phyloP scores from a whole-genome alignment of 2,888 invertebrate genomes.

The Bombylius major region DNA sequence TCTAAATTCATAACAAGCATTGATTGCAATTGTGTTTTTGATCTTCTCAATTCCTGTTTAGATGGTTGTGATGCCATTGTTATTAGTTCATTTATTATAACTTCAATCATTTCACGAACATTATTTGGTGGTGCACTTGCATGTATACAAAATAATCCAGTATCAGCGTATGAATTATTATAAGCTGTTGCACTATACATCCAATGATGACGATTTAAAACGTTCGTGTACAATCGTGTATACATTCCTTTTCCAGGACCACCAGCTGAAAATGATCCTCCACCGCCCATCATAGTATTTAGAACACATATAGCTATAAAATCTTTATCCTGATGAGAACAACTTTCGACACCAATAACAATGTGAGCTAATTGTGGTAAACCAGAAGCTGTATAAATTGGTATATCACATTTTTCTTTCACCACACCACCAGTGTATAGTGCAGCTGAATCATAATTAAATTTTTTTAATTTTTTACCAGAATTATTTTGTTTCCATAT shows the following conservation, averaged over 20 bases:
- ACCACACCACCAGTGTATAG: conserved; percentile 91
- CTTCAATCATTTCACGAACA: conserved; percentile 71
- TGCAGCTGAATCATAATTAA: conserved; percentile 64
- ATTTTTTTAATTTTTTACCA: conserved; percentile 35
- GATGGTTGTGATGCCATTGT: conserved; percentile 66
- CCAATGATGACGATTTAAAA: conserved; percentile 96
- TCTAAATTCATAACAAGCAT: conserved; percentile 99
- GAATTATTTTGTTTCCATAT: conserved; percentile 50
- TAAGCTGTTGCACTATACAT: conserved; percentile 97
- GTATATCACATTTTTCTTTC: conserved; percentile 72
- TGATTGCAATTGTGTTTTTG: conserved; percentile 94
- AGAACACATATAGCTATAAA: conserved; percentile 94
- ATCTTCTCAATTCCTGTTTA: conserved; percentile 66
- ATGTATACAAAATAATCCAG: conserved; percentile 92
- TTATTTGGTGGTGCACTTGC: conserved; percentile 85
- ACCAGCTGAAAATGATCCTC: conserved; percentile 97
- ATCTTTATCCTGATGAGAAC: conserved; percentile 84
- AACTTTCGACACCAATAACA: conserved; percentile 66
- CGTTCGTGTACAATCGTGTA: conserved; percentile 92
- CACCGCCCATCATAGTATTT: conserved; percentile 99
- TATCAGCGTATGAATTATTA: conserved; percentile 92
- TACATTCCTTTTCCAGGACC: conserved; percentile 99
- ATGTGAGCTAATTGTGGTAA: conserved; percentile 93
- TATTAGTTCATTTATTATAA: conserved; percentile 70
- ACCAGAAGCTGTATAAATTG: conserved; percentile 84